Evolutionary conservation across 2,888 invertebrate species (phyloP).

Genomic region (Hemistola chrysoprasaria): DNA sequence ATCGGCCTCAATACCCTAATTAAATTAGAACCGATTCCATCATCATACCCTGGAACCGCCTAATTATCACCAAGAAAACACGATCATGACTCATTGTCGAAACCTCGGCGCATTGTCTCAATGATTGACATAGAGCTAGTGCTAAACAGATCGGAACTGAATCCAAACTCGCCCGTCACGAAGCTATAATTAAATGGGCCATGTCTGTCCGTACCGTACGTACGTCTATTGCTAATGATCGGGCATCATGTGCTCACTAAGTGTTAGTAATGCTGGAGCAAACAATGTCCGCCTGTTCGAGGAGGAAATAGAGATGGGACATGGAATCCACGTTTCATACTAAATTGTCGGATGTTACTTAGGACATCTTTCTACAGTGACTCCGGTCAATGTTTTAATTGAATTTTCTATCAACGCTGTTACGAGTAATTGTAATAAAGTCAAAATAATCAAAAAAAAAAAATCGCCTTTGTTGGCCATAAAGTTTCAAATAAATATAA

Average conservation of each 20-base stretch:
- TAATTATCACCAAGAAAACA: conserved; percentile 22
- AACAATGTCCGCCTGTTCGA: conserved; percentile 39
- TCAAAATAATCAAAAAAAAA: too few species aligned
- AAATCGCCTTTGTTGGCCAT: too few species aligned
- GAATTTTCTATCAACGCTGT: too few species aligned
- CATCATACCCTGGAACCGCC: conserved; percentile 10
- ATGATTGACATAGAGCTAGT: conserved; percentile 44
- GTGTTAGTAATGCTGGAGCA: conserved; percentile 51
- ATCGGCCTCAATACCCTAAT: conserved; percentile 10
- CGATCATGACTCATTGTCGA: conserved; percentile 27
- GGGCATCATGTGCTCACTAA: conserved; percentile 55
- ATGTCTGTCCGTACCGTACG: conserved; percentile 38
- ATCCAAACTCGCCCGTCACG: conserved; percentile 63
- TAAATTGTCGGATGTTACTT: too few species aligned
- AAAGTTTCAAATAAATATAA: too few species aligned
- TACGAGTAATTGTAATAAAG: too few species aligned
- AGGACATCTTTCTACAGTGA: too few species aligned
- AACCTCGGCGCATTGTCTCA: conserved; percentile 37
- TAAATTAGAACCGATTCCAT: conserved; percentile 13
- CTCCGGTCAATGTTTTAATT: too few species aligned
- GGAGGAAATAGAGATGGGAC: conserved; percentile 21
- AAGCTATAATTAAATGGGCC: conserved; percentile 57
- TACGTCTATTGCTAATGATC: conserved; percentile 46
- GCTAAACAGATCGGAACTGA: conserved; percentile 38
- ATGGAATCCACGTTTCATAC: too few species aligned